Base-by-base conservation (phyloP, 2,113 vertebrate genomes). In the Rhizomys pruinosus region DNA sequence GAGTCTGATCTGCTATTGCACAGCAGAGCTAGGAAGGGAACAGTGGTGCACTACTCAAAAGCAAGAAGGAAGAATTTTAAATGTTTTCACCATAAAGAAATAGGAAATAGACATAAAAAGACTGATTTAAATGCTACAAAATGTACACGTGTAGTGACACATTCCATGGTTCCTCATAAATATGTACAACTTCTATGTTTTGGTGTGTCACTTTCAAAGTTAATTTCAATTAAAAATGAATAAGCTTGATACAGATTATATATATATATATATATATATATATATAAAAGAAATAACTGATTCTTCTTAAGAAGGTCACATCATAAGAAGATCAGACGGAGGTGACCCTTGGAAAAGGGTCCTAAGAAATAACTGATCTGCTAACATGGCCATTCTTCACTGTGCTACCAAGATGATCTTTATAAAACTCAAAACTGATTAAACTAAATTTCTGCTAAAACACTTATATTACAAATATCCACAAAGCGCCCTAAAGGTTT, bases 391-490 rank as follows among this genome's bases (percentile, higher is more conserved):
- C 22, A 7, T 69, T 71, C 8, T 63, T 64, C 52, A 74, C 52
- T 90, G 32, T 90, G 39, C 37, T 82, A 79, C 25, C 72, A 78
- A 89, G 27, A 34, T 52, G 9, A 68, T 77, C 44, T 69, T 84
- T 74, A 84, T 42, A 72, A 79, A 93, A 92, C 71, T 32, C 77
- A 16, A 92, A 87, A 92, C 34, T 32, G 29, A 92, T 61, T 64
- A 52, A 88, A 20, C 29, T 69, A 63, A 55, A 86, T 73, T 8
- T 10, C 34, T 72, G 27, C 55, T 78, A 22, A 81, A 64, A 74
- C 8, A 52, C 12, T 64, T 68, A 32, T 32, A 64, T n/a, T 71
- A 27, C 10, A 86, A 89, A 73, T 57, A 84, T 2, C 13, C 22
- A 76, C 2, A 84, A 68, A 79, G 59, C 66, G 29, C 55, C 16